phyloP scores from a whole-genome alignment of 2,113 vertebrate genomes.

The Lynx canadensis region DNA sequence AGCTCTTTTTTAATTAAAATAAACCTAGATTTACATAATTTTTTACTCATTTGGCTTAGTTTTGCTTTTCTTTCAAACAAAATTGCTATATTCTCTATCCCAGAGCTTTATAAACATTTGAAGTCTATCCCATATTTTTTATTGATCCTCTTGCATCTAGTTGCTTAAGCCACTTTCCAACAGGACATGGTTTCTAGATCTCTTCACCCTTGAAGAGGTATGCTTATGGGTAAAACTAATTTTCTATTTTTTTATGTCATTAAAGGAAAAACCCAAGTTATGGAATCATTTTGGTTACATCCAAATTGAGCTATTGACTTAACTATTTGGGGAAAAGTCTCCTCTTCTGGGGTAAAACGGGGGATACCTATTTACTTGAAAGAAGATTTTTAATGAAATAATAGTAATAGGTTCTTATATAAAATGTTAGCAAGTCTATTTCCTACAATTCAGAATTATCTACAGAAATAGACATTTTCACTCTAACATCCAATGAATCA shows the following conservation, averaged over 20 bases:
- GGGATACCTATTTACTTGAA: not conserved
- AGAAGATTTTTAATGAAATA: not conserved
- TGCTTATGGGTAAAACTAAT: not conserved
- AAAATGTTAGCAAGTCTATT: not conserved
- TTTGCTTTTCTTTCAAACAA: not conserved
- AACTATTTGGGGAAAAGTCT: not conserved
- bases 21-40: not conserved
- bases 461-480: not conserved
- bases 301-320: not conserved
- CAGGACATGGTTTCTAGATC: not conserved
- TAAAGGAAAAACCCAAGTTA: not conserved
- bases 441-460: not conserved
- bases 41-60: not conserved
- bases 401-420: not conserved
- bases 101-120: not conserved
- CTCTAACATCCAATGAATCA: not conserved
- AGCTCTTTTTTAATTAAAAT: not conserved
- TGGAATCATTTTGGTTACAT: not conserved
- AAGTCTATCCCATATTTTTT: not conserved
- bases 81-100: not conserved
- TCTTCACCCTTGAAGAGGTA: not conserved
- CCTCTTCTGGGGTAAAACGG: not conserved
- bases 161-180: not conserved
- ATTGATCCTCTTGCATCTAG: not conserved
- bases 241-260: not conserved